Conservation (phyloP, 2,888 invertebrate species). For the Epiblema foenella region DNA sequence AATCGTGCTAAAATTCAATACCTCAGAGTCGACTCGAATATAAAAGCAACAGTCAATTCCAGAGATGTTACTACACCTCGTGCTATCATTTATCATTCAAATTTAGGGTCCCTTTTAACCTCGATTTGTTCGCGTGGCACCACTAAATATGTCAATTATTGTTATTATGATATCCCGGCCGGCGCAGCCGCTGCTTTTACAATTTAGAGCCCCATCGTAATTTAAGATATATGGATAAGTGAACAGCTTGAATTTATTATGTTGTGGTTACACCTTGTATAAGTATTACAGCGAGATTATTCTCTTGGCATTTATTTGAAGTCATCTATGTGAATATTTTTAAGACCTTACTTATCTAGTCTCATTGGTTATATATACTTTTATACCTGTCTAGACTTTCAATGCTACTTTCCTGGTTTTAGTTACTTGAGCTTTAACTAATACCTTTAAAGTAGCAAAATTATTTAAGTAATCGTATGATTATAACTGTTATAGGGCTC, state of each 20-base stretch:
- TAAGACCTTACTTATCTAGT: background rate
- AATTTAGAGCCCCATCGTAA: slow-evolving; percentile 57
- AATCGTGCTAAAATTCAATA: slow-evolving; percentile 11
- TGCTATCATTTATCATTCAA: slow-evolving; percentile 49
- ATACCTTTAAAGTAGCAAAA: no score
- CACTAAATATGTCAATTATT: slow-evolving; percentile 76
- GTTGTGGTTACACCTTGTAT: slow-evolving; percentile 18
- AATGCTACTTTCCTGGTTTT: background rate
- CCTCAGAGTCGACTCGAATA: background rate
- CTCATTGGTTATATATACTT: no score
- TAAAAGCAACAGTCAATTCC: slow-evolving; percentile 14
- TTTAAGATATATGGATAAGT: slow-evolving; percentile 45
- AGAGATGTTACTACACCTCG: slow-evolving; percentile 33
- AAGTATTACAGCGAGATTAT: background rate
- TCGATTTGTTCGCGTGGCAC: slow-evolving; percentile 63
- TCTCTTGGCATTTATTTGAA: background rate
- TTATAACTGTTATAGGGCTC: background rate
- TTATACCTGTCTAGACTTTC: no score
- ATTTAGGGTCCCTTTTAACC: slow-evolving; percentile 48
- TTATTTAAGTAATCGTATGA: background rate
- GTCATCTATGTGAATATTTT: background rate
- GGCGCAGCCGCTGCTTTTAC: slow-evolving; percentile 56
- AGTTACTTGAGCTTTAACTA: no score
- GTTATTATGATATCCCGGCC: slow-evolving; percentile 67
- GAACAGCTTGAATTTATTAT: slow-evolving; percentile 40